Evolutionary conservation across 2,113 vertebrate species (phyloP), one percentile per base, ranked within the genome.

Genomic region (Dromas ardeola): DNA sequence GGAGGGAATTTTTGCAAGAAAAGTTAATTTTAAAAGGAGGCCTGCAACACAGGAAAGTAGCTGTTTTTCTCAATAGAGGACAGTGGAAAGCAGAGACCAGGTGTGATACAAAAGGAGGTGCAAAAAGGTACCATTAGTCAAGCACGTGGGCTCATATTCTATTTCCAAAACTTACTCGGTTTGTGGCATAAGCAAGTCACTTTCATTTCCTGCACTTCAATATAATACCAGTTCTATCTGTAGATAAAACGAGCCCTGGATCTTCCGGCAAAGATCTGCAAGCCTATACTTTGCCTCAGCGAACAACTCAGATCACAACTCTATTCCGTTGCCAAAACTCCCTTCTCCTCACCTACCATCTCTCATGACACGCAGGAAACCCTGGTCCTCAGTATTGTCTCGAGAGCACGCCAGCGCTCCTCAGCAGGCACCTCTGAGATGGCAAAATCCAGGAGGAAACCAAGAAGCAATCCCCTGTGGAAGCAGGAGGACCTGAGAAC

Each of bases 371-470:
- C 0, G 30, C 5, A 40, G 55, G 25, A 71, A 21, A 21, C n/a
- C 19, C 62, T 6, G n/a, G 21, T 50, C 59, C 47, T 76, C 32
- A 9, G 16, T 8, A 11, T 2, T 2, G 11, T 17, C 36, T 50
- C 0, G 0, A 67, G 74, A 43, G 22, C 13, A 15, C 0, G 9
- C 27, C 47, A 56, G 42, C 1, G 5, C n/a, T n/a, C n/a, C n/a
- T n/a, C n/a, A n/a, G n/a, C n/a, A n/a, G n/a, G n/a, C n/a, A n/a
- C n/a, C n/a, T n/a, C 47, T 12, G 10, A 85, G 63, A 14, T 13
- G 29, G 49, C 15, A 58, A 81, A 76, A 63, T 32, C 62, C 62
- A 32, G 69, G 13, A 29, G 47, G 38, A 76, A 76, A 30, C 22
- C 52, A 61, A 67, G 72, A n/a, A 42, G 72, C 30, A 34, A 26